These are phyloP conservation scores for Apotomis capreana DNA, from an alignment of 2,888 invertebrate genomes.

Conservation along the genomic window DNA sequence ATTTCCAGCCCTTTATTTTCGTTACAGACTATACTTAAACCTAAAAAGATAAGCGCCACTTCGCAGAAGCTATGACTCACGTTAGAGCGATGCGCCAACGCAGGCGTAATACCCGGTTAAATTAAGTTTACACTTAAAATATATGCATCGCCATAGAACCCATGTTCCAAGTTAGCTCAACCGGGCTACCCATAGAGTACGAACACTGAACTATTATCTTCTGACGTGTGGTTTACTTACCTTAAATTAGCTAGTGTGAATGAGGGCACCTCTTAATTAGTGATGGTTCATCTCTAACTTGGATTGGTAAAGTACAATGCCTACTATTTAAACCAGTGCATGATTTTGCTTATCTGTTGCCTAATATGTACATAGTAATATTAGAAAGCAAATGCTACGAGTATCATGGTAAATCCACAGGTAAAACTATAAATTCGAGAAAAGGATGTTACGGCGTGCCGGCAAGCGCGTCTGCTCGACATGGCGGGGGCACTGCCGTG, in stretches of 20 bases:
- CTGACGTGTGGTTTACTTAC: slow-evolving; percentile 49
- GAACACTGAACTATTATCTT: slow-evolving; percentile 56
- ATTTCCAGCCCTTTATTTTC: slow-evolving; percentile 22
- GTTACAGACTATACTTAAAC: slow-evolving; percentile 29
- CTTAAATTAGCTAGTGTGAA: slow-evolving; percentile 19
- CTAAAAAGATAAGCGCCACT: slow-evolving; percentile 39
- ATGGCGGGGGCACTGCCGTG: no score
- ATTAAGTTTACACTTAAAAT: not conserved
- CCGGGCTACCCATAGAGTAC: slow-evolving; percentile 43
- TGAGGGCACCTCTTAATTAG: slow-evolving; percentile 28
- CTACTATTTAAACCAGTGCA: not conserved
- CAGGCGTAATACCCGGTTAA: not conserved
- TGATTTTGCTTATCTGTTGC: not conserved
- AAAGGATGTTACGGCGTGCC: no score
- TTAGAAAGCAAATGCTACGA: no score
- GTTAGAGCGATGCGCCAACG: slow-evolving; percentile 50
- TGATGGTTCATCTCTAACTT: slow-evolving; percentile 1
- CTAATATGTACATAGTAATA: no score
- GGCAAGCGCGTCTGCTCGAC: no score
- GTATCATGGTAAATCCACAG: no score
- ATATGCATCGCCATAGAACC: not conserved
- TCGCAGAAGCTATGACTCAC: slow-evolving; percentile 57
- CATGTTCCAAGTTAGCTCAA: slow-evolving; percentile 46
- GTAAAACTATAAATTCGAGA: no score
- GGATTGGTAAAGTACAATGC: not conserved